Conservation (phyloP, 2,888 invertebrate species). For the Fragum fragum region DNA sequence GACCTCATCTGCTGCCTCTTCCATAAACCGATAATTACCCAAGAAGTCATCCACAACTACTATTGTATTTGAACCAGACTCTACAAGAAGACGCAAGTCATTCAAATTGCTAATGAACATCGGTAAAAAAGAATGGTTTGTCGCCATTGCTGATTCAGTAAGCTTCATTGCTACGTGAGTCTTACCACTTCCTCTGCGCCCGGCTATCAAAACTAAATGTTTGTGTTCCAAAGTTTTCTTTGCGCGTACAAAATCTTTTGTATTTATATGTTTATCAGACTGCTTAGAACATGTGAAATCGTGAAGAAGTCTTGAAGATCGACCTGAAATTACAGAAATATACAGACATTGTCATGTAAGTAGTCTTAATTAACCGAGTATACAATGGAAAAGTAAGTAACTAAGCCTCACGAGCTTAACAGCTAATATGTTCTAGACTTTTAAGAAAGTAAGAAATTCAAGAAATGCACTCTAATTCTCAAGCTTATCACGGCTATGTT, state of each 20-base stretch:
- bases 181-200: slow-evolving; percentile 53
- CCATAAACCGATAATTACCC: slow-evolving; percentile 18
- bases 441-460: no score
- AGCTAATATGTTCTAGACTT: no score
- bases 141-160: slow-evolving; percentile 19
- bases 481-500: no score
- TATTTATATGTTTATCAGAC: slow-evolving; percentile 9
- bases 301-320: neutral
- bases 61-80: slow-evolving; percentile 27
- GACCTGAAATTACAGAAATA: neutral
- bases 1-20: slow-evolving; percentile 24
- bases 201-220: slow-evolving; percentile 43
- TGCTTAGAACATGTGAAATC: neutral
- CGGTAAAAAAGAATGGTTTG: slow-evolving; percentile 27
- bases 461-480: no score
- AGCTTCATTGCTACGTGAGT: slow-evolving; percentile 52
- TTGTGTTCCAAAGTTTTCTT: slow-evolving; percentile 25
- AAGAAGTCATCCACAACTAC: slow-evolving; percentile 52
- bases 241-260: slow-evolving; percentile 33
- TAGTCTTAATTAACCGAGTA: no score
- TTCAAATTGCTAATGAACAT: slow-evolving; percentile 28
- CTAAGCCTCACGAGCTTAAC: no score
- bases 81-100: slow-evolving; percentile 34
- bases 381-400: no score
- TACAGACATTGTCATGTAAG: no score